Evolutionary conservation across 1,140 invertebrate genomes (phyloP).

Genomic region (Sweltsa coloradensis): DNA sequence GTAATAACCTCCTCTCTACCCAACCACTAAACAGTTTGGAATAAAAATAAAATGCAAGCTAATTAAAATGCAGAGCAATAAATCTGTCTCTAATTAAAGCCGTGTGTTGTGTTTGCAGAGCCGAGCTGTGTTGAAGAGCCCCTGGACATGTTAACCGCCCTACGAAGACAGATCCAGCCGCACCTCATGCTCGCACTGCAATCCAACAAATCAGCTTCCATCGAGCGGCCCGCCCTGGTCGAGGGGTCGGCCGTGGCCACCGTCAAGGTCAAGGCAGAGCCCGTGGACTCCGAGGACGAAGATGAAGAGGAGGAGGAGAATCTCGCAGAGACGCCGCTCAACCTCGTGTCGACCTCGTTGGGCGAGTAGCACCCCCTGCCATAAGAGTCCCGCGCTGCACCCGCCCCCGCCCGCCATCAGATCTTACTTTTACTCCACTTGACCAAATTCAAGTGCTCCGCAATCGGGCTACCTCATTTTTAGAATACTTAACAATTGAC

Average conservation of each 20-base stretch:
- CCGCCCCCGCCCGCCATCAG: no score
- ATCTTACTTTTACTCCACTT: no score
- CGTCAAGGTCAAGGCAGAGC: constrained; percentile 26
- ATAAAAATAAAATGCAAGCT: no score
- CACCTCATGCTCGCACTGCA: constrained; percentile 44
- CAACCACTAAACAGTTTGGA: no score
- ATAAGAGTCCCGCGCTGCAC: no score
- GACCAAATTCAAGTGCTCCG: no score
- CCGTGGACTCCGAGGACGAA: constrained; percentile 21
- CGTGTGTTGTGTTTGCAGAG: no score
- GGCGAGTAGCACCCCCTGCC: constrained; percentile 26
- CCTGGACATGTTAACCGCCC: constrained; percentile 47
- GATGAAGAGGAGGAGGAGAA: constrained; percentile 29
- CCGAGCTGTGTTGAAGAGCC: constrained; percentile 24
- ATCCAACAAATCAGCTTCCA: constrained; percentile 25
- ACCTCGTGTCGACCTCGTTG: constrained; percentile 32
- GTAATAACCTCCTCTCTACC: no score
- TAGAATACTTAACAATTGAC: no score
- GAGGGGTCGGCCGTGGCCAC: constrained; percentile 22
- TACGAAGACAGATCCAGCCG: constrained; percentile 47
- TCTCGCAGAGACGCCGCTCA: constrained; percentile 31
- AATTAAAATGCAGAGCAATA: no score
- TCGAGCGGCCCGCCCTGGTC: constrained; percentile 19
- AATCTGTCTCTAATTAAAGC: no score
- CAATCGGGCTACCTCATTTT: no score